A percentile compares a stretch with the other conserved stretches of the same genome.
phyloP scores from a whole-genome alignment of 2,113 vertebrate species.

The Dicrurus megarhynchus region DNA sequence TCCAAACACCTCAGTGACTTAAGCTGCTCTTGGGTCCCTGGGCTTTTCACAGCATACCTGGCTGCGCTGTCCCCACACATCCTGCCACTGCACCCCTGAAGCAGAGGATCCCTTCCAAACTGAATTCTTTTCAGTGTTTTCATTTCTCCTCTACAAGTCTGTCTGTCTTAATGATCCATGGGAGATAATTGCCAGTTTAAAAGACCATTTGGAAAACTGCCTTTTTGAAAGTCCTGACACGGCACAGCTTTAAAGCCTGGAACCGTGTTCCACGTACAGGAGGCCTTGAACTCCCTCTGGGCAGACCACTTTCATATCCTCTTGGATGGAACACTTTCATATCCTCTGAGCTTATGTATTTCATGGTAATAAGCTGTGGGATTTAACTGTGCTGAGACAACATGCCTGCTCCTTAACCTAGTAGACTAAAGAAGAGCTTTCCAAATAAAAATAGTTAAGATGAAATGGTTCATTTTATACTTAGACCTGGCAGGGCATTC shows the following conservation, averaged over 20 bases:
- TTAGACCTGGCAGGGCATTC: not conserved
- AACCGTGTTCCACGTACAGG: not conserved
- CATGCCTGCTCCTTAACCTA: conserved; percentile 16
- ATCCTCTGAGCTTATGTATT: conserved; percentile 31
- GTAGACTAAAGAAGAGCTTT: conserved; percentile 25
- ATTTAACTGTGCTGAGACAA: conserved; percentile 32
- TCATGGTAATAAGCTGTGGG: conserved; percentile 66
- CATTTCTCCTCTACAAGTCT: not conserved
- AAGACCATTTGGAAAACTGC: not conserved
- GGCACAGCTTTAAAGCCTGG: conserved; percentile 3
- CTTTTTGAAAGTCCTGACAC: conserved; percentile 18
- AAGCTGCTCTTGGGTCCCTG: not conserved
- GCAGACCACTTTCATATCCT: conserved; percentile 50
- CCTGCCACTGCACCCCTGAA: not conserved
- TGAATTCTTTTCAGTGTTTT: not conserved
- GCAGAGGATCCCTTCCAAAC: not conserved
- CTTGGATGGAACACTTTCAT: conserved; percentile 46
- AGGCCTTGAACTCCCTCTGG: conserved; percentile 49
- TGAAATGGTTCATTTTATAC: not conserved
- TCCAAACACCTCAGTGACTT: not conserved
- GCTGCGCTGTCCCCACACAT: not conserved
- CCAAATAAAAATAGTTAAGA: conserved; percentile 44
- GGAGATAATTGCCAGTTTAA: conserved; percentile 26
- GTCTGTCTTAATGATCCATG: not conserved
- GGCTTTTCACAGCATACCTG: not conserved